Evolutionary conservation across 2,888 invertebrate species (phyloP).

Genomic region (Notodonta ziczac): DNA sequence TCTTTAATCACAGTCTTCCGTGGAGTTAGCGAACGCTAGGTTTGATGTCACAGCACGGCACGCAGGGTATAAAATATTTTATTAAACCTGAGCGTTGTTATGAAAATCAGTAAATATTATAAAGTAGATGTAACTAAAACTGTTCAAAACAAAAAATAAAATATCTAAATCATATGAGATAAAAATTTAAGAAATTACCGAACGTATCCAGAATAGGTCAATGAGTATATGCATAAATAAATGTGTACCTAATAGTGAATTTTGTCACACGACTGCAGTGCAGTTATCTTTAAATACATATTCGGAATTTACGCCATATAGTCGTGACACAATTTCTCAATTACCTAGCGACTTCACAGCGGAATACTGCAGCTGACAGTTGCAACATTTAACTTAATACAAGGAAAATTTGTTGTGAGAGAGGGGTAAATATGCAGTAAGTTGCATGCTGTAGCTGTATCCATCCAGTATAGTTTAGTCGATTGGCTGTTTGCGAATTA

Average conservation of each 20-base stretch:
- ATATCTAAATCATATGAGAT: no score
- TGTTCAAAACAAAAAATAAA: no score
- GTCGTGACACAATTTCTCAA: not conserved
- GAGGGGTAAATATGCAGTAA: no score
- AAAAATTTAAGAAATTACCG: not conserved
- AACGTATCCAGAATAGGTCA: not conserved
- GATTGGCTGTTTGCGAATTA: no score
- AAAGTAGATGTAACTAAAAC: no score
- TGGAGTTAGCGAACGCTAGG: constrained; percentile 2
- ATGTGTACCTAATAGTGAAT: not conserved
- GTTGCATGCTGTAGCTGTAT: no score
- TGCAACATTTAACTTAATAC: not conserved
- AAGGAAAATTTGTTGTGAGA: no score
- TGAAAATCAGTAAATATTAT: not conserved
- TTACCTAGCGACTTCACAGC: not conserved
- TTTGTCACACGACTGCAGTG: not conserved
- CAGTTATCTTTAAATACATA: not conserved
- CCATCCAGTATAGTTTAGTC: no score
- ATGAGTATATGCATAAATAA: not conserved
- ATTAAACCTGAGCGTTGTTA: not conserved
- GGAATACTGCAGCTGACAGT: not conserved
- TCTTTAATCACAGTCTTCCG: constrained; percentile 7
- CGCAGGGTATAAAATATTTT: not conserved
- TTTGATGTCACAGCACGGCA: not conserved
- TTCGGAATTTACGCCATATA: not conserved